Evolutionary conservation across 64 coral and sea anemone genomes (phyloP).

Genomic region (Astreopora myriophthalma): DNA sequence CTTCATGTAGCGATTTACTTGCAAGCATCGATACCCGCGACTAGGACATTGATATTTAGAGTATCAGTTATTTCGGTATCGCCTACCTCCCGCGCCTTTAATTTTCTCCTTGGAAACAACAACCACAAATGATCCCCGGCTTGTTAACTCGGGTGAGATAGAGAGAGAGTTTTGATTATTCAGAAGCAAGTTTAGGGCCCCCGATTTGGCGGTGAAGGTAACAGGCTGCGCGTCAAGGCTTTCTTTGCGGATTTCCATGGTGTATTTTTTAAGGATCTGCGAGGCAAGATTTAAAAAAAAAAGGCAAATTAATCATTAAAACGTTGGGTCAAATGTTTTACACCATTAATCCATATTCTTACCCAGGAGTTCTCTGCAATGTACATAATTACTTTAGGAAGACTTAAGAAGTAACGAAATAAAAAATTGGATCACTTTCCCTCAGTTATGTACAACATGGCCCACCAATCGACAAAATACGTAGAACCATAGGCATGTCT

Average conservation of each 20-base stretch:
- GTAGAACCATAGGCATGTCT: no score
- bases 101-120: conserved; percentile 69
- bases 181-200: conserved; percentile 28
- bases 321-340: no score
- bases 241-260: conserved; percentile 64
- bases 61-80: not conserved
- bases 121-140: conserved; percentile 41
- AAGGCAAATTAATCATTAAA: not conserved
- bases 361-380: no score
- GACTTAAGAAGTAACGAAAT: no score
- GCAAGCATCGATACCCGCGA: no score
- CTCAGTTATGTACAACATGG: no score
- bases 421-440: no score
- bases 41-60: no score
- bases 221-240: not conserved
- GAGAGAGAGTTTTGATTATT: conserved; percentile 75
- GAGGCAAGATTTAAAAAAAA: not conserved
- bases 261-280: conserved; percentile 55
- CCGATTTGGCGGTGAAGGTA: conserved; percentile 54
- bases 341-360: no score
- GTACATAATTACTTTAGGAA: no score
- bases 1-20: no score
- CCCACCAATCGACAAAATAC: no score
- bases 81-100: not conserved
- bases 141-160: conserved; percentile 49